phyloP scores from a whole-genome alignment of 2,113 vertebrate species.

The Zapornia atra region DNA sequence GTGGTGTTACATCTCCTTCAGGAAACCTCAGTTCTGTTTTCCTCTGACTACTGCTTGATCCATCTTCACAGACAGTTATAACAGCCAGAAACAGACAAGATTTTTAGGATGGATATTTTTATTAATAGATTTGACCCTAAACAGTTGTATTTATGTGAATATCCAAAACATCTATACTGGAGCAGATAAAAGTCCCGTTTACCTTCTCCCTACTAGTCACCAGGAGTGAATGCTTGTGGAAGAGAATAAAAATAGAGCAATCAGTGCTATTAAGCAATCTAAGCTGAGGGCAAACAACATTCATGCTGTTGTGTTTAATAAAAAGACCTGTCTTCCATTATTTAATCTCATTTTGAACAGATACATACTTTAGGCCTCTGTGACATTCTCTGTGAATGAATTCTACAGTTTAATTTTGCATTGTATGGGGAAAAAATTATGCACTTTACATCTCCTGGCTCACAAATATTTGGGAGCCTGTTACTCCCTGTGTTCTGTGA shows the following conservation, averaged over 20 bases:
- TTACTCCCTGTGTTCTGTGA: neutral
- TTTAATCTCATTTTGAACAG: neutral
- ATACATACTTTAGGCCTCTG: neutral
- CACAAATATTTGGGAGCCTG: neutral
- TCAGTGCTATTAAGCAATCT: neutral
- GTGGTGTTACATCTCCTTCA: neutral
- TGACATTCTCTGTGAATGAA: neutral
- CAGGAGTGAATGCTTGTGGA: neutral
- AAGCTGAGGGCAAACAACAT: neutral
- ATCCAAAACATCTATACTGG: neutral
- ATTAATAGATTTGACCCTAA: neutral
- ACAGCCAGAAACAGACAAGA: neutral
- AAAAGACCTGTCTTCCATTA: neutral
- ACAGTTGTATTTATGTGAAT: neutral
- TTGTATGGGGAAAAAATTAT: neutral
- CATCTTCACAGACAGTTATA: neutral
- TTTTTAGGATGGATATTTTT: neutral
- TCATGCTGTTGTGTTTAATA: neutral
- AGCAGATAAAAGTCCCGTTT: neutral
- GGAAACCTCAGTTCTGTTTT: neutral
- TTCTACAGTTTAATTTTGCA: neutral
- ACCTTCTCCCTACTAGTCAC: neutral
- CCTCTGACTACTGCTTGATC: neutral
- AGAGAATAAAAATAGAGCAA: neutral
- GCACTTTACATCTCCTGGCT: neutral